Base-by-base conservation (phyloP, 1,140 invertebrate species). In the Carcinoscorpius rotundicauda region DNA sequence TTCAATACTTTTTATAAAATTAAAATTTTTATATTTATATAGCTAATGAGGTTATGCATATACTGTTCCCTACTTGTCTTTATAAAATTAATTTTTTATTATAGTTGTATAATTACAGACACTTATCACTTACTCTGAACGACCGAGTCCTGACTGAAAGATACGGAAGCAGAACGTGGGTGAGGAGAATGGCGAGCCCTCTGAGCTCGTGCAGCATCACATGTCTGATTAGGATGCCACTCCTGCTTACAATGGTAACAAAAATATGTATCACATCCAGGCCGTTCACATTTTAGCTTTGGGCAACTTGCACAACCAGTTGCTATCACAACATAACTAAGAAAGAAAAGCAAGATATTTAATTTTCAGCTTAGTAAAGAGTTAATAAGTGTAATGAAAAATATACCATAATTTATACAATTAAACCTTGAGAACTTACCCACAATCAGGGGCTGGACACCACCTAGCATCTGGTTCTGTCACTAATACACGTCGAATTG, bases 151-250 rank as follows among this genome's bases (percentile, higher is more conserved):
- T 85, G 82, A 76, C 82, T 85, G 73, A 86, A 87, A 67, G 81
- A 85, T n/a, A 87, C 76, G 51, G 86, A 85, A 3, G 84, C 84
- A 61, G 83, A 84, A 6, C 85, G 79, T n/a, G 69, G 64, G 67
- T 69, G 55, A 64, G 68, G 60, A 68, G 65, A 69, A 68, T 71
- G 72, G 65, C 51, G 69, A 63, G 57, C 67, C 50, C 91, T 78
- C 74, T 87, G 84, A 53, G 89, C 87, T 60, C 93, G 79, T 0
- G 94, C 94, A 61, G 92, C 89, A 81, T 97, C 93, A 76, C 94
- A 97, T 0, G 93, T 97, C 79, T 94, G 89, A 79, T 95, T 95
- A 9, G 94, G 93, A 78, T 98, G 95, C 95, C 95, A 98, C 72
- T 88, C 83, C 63, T 92, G 91, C 80, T 96, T 96, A 78, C 94